Evolutionary conservation across 2,113 vertebrate genomes (phyloP).

Genomic region (Heterotis niloticus): DNA sequence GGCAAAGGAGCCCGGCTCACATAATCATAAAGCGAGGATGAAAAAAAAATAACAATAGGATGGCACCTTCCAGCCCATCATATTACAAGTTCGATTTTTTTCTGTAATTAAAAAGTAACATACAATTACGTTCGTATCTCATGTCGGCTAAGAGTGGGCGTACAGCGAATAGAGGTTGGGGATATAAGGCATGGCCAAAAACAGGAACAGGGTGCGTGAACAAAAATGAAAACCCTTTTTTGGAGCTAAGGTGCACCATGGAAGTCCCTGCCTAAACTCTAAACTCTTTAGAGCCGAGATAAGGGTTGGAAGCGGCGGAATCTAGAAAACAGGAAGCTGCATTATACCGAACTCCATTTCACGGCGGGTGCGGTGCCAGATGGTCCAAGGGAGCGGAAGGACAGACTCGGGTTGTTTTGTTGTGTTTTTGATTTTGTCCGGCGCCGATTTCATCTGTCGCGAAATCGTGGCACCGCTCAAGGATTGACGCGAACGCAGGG

Average conservation of each 20-base stretch:
- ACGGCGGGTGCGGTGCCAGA: too few species aligned
- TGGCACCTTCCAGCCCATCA: constrained; percentile 86
- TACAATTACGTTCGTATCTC: constrained; percentile 84
- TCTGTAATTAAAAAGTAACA: constrained; percentile 92
- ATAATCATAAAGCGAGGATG: constrained; percentile 85
- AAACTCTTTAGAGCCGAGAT: neutral
- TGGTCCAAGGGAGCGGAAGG: too few species aligned
- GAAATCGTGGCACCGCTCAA: too few species aligned
- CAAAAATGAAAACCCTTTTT: constrained; percentile 3
- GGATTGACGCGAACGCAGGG: too few species aligned
- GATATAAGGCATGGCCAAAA: constrained; percentile 68
- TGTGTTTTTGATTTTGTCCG: too few species aligned
- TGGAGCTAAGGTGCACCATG: neutral
- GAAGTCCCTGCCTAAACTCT: neutral
- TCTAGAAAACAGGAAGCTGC: neutral
- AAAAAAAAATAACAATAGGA: constrained; percentile 83
- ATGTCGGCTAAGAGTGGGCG: constrained; percentile 76
- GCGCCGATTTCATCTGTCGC: too few species aligned
- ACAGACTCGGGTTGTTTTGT: too few species aligned
- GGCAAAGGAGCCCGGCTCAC: constrained; percentile 88
- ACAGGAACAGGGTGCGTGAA: neutral
- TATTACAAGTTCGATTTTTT: constrained; percentile 75
- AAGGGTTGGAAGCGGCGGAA: neutral
- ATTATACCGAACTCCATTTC: too few species aligned
- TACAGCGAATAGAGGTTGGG: constrained; percentile 78